These are phyloP conservation scores for Acanthochromis polyacanthus DNA, from an alignment of 2,113 vertebrate species.

Conservation along the genomic window DNA sequence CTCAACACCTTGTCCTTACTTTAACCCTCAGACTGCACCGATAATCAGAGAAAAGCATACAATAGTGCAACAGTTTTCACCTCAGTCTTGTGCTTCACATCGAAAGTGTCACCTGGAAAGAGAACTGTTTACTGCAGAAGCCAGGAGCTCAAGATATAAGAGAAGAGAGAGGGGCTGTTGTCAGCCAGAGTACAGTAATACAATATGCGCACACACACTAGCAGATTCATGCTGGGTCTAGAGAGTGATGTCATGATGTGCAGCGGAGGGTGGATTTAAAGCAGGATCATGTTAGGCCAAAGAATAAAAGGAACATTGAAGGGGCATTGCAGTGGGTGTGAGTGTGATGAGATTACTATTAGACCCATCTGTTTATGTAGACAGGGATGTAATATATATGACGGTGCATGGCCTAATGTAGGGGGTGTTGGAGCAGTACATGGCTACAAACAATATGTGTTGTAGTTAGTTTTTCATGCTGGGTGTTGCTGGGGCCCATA, in stretches of 20 bases:
- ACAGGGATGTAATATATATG: conserved; percentile 15
- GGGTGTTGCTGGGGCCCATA: neutral
- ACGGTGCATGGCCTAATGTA: conserved; percentile 18
- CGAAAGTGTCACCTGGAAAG: neutral
- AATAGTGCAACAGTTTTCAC: neutral
- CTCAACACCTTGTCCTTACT: too few species aligned
- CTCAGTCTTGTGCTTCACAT: neutral
- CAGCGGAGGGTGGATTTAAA: conserved; percentile 20
- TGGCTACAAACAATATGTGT: conserved; percentile 1
- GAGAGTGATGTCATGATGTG: conserved; percentile 50
- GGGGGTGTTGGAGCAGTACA: neutral
- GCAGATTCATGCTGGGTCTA: neutral
- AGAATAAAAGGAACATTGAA: conserved; percentile 48
- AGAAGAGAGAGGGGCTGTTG: neutral
- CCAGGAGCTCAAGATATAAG: neutral
- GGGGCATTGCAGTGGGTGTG: neutral
- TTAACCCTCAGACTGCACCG: neutral
- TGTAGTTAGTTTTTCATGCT: neutral
- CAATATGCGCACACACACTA: neutral
- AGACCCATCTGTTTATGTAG: conserved; percentile 43
- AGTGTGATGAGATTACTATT: conserved; percentile 43
- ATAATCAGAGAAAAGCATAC: neutral
- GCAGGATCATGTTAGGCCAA: conserved; percentile 18
- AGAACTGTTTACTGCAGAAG: neutral
- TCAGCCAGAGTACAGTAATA: neutral